Evolutionary conservation across 2,113 vertebrate species (phyloP), one percentile per base, ranked within the genome.

Genomic region (Merops nubicus): DNA sequence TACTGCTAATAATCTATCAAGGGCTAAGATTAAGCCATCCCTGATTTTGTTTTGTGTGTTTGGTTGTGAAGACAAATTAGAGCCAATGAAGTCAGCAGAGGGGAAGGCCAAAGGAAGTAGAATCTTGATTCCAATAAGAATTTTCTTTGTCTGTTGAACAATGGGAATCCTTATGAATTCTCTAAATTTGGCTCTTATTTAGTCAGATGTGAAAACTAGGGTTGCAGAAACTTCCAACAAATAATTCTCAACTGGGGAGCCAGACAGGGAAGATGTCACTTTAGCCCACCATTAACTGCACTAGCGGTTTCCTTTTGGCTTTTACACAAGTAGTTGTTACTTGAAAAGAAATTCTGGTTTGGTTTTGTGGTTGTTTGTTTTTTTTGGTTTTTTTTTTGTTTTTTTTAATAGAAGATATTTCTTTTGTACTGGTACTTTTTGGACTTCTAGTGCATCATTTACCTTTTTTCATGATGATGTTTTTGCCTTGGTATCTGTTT

Each of bases 51-150:
- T 94, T 83, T 93, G 69, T 3, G 0, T 89, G 57, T 3, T 67
- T 80, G 68, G 70, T 68, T 94, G 51, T 47, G 91, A 81, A 90
- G 91, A 83, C 5, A 0, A 81, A 51, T 80, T 81, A 36, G 56
- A 86, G 78, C 75, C 22, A 13, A 85, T 95, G 88, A 96, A 96
- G 85, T 93, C 95, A 93, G 90, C 90, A 96, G 90, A 94, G 76
- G 96, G 96, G 93, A 97, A 96, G 95, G 92, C 80, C 93, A 83
- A 70, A 94, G 90, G 95, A 95, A 96, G 79, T 80, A 95, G 72
- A 94, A 94, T 90, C 95, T 96, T 94, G 95, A 94, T 93, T 94
- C 81, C 78, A 91, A 34, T 94, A 91, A 83, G 88, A 90, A 80
- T 93, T 96, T 96, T 96, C 72, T 96, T 96, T 91, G 88, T 93